These are phyloP conservation scores for Atherinomorus stipes DNA, from an alignment of 2,113 vertebrate genomes.

Conservation along the genomic window DNA sequence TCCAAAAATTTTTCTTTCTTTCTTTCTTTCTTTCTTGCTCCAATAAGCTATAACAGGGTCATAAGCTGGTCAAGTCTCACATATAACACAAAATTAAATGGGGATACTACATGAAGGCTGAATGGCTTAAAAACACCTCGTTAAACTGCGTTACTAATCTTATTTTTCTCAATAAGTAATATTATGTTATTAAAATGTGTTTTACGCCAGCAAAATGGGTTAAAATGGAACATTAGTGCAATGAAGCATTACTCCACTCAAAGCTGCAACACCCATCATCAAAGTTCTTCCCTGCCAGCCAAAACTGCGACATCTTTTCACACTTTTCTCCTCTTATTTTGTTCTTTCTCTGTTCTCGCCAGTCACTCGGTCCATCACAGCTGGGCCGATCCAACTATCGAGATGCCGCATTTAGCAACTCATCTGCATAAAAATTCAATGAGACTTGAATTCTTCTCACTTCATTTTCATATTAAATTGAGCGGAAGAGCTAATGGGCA, in stretches of 20 bases:
- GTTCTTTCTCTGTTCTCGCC: not conserved
- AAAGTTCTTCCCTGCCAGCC: accelerated
- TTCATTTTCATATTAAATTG: constrained; percentile 65
- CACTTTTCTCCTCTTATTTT: not conserved
- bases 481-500: not conserved
- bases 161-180: not conserved
- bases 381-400: constrained; percentile 6
- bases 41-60: no score
- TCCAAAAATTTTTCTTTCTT: no score
- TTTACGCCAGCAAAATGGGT: not conserved
- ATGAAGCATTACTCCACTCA: not conserved
- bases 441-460: constrained; percentile 52
- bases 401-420: constrained; percentile 68
- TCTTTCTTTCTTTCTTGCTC: no score
- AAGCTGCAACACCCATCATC: not conserved
- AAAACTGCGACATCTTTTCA: not conserved
- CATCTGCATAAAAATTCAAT: constrained; percentile 74
- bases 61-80: no score
- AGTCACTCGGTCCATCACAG: constrained; percentile 8
- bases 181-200: not conserved
- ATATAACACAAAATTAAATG: no score
- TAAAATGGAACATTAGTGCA: no score
- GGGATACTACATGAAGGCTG: no score
- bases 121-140: no score
- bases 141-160: no score